phyloP scores from a whole-genome alignment of 2,888 invertebrate species.

The Lacanobia wlatinum region DNA sequence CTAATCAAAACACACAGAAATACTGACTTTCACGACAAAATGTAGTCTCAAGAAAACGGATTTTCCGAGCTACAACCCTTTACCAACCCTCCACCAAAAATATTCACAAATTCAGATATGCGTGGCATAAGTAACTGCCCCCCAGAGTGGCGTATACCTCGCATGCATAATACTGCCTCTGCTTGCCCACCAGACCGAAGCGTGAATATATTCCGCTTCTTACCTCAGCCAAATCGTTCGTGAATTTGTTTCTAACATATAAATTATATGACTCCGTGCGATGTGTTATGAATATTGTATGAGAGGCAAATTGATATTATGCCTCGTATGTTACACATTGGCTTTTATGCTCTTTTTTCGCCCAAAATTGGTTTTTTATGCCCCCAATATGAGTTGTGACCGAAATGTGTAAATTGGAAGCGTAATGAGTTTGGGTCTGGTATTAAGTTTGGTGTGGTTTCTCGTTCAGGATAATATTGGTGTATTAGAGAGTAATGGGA shows the following conservation, averaged over 20 bases:
- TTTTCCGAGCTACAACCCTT: conserved; percentile 57
- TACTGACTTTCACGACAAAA: too few species aligned
- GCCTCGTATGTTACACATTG: conserved; percentile 84
- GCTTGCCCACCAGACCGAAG: conserved; percentile 65
- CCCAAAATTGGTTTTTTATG: conserved; percentile 87
- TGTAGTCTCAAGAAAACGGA: background rate
- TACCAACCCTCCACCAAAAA: conserved; percentile 51
- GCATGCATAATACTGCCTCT: conserved; percentile 84
- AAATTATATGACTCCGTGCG: conserved; percentile 89
- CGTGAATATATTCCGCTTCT: conserved; percentile 74
- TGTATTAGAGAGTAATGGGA: background rate
- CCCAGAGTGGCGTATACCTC: conserved; percentile 85
- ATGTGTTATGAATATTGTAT: conserved; percentile 88
- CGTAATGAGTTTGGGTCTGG: conserved; percentile 78
- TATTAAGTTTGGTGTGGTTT: conserved; percentile 1
- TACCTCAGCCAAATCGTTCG: conserved; percentile 85
- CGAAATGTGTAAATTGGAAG: conserved; percentile 83
- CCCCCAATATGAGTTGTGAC: conserved; percentile 85
- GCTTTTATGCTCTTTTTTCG: conserved; percentile 80
- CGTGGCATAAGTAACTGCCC: conserved; percentile 86
- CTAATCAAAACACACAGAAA: background rate
- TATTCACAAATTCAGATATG: conserved; percentile 77
- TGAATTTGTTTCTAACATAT: conserved; percentile 89
- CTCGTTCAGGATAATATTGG: background rate
- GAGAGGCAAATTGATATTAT: conserved; percentile 90